phyloP scores from a whole-genome alignment of 2,888 invertebrate genomes.

The Corythucha ciliata region DNA sequence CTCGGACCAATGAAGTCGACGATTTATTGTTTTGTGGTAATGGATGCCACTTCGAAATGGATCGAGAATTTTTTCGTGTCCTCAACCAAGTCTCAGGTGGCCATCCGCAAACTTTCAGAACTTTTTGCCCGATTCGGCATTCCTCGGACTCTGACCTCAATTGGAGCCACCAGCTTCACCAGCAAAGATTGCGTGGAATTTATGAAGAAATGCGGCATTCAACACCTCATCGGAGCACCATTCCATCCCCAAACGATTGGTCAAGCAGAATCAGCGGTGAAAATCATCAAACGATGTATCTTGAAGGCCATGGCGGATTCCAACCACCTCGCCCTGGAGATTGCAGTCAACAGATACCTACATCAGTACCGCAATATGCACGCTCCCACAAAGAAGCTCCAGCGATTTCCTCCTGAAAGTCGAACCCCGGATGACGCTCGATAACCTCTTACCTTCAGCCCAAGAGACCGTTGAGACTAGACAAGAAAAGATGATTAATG shows the following conservation, averaged over 20 bases:
- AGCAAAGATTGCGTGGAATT: slow-evolving; percentile 8
- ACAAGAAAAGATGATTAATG: too few relatives aligned
- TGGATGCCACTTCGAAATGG: slow-evolving; percentile 20
- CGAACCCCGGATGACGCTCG: too few relatives aligned
- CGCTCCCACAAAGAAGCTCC: too few relatives aligned
- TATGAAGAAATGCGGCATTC: slow-evolving; percentile 14
- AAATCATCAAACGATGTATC: slow-evolving; percentile 15
- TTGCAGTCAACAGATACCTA: too few relatives aligned
- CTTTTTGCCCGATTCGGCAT: slow-evolving; percentile 16
- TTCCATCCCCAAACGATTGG: slow-evolving; percentile 18
- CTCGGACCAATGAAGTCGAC: slow-evolving; percentile 6
- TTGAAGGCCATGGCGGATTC: too few relatives aligned
- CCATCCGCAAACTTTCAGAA: slow-evolving; percentile 8
- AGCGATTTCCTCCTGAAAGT: too few relatives aligned
- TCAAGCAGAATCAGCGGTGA: slow-evolving; percentile 15
- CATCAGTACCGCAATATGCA: too few relatives aligned
- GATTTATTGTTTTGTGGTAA: slow-evolving; percentile 15
- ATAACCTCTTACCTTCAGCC: too few relatives aligned
- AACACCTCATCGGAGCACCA: slow-evolving; percentile 11
- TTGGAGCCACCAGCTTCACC: slow-evolving; percentile 12
- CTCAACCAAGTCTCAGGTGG: background rate
- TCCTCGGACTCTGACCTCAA: slow-evolving; percentile 10
- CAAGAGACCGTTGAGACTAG: too few relatives aligned
- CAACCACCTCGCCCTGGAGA: too few relatives aligned
- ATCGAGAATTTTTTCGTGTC: slow-evolving; percentile 21